A percentile compares a stretch with the other conserved stretches of the same genome.
These are phyloP conservation scores for Zalophus californianus DNA, from an alignment of 2,797 vertebrate genomes.

Conservation along the genomic window DNA sequence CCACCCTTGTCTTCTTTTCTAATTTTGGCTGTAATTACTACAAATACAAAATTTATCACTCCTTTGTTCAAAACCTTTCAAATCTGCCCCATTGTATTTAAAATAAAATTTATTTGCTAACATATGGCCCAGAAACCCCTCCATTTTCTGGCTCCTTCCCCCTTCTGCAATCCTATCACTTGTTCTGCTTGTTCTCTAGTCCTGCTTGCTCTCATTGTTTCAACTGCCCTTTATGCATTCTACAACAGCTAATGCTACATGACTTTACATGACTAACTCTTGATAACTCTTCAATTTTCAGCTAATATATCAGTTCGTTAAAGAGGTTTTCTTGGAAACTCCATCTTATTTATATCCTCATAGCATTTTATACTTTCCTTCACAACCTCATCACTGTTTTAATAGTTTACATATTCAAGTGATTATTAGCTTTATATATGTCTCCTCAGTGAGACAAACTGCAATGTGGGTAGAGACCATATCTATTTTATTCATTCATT, in stretches of 20 bases:
- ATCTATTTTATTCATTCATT: neutral
- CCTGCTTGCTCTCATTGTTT: neutral
- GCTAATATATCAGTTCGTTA: neutral
- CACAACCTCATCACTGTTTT: neutral
- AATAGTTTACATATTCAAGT: neutral
- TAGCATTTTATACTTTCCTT: neutral
- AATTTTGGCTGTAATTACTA: neutral
- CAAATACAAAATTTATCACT: neutral
- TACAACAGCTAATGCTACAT: neutral
- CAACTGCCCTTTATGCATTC: neutral
- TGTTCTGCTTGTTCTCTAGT: neutral
- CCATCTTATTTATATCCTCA: neutral
- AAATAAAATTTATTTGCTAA: neutral
- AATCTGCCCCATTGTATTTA: neutral
- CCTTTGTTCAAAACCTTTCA: neutral
- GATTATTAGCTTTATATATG: neutral
- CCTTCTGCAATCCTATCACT: neutral
- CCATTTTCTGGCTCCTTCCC: neutral
- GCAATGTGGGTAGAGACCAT: rapidly evolving
- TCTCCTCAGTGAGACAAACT: neutral
- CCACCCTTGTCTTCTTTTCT: neutral
- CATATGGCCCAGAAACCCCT: neutral
- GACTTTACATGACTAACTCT: neutral
- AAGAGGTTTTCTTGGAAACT: neutral
- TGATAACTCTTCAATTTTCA: neutral